A percentile compares a stretch with the other conserved stretches of the same genome.
Evolutionary conservation across 2,113 vertebrate genomes (phyloP).

Genomic region (Microtus oregoni): DNA sequence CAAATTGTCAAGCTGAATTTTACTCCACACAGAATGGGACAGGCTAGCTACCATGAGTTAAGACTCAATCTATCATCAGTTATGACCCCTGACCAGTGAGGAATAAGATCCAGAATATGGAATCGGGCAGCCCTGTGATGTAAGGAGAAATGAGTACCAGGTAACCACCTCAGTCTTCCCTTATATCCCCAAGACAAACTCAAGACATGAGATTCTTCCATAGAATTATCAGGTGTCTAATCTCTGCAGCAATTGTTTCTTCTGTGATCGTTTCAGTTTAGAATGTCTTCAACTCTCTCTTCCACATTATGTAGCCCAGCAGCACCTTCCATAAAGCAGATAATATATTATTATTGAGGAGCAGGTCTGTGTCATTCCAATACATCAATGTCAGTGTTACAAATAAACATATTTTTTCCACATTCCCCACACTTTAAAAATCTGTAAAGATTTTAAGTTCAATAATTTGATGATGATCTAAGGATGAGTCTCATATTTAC

Average conservation of each 20-base stretch:
- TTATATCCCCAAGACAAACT: neutral
- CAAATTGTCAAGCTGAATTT: slow-evolving; percentile 40
- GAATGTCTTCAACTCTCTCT: neutral
- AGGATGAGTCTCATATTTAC: neutral
- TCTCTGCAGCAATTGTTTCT: neutral
- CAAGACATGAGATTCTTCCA: neutral
- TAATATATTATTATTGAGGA: neutral
- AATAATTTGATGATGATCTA: neutral
- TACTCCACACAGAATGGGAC: neutral
- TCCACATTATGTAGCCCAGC: neutral
- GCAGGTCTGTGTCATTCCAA: neutral
- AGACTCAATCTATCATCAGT: neutral
- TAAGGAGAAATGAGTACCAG: neutral
- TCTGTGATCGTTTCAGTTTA: neutral
- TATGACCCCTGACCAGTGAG: neutral
- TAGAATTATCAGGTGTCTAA: neutral
- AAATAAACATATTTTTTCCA: neutral
- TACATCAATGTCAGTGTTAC: neutral
- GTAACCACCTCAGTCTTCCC: rapidly evolving
- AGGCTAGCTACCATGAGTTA: slow-evolving; percentile 14
- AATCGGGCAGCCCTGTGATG: neutral
- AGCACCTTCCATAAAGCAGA: neutral
- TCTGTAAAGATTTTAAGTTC: neutral
- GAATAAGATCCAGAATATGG: neutral
- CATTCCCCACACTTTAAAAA: neutral